phyloP scores from a whole-genome alignment of 1,140 invertebrate species.

The Neuroterus valhalla region DNA sequence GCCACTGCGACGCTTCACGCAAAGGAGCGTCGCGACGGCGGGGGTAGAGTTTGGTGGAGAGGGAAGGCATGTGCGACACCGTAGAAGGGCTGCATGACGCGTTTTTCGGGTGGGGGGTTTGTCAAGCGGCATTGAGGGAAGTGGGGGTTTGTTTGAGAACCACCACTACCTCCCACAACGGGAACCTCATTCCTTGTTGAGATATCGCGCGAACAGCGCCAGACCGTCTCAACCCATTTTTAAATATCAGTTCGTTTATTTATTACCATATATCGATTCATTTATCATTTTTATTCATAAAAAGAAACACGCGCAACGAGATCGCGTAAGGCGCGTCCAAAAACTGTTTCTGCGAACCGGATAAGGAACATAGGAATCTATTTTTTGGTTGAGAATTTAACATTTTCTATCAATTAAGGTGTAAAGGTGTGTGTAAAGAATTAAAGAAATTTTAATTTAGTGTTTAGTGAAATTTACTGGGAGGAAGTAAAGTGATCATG shows the following conservation, averaged over 20 bases:
- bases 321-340: background rate
- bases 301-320: background rate
- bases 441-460: background rate
- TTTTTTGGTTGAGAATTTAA: background rate
- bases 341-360: background rate
- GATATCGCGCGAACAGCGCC: slow-evolving; percentile 40
- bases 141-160: slow-evolving; percentile 15
- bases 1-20: background rate
- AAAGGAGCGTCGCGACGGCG: background rate
- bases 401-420: background rate
- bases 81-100: slow-evolving; percentile 16
- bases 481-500: slow-evolving; percentile 53
- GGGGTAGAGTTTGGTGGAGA: background rate
- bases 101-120: background rate
- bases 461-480: background rate
- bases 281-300: background rate
- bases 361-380: background rate
- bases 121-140: slow-evolving; percentile 13
- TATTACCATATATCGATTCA: background rate
- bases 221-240: background rate
- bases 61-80: slow-evolving; percentile 18
- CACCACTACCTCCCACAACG: slow-evolving; percentile 40
- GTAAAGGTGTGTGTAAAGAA: slow-evolving; percentile 9
- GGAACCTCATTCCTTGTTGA: slow-evolving; percentile 57
- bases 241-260: background rate